A percentile compares a stretch with the other conserved stretches of the same genome.
Conservation (phyloP, 2,797 vertebrate species). For the Buphagus erythrorhynchus region DNA sequence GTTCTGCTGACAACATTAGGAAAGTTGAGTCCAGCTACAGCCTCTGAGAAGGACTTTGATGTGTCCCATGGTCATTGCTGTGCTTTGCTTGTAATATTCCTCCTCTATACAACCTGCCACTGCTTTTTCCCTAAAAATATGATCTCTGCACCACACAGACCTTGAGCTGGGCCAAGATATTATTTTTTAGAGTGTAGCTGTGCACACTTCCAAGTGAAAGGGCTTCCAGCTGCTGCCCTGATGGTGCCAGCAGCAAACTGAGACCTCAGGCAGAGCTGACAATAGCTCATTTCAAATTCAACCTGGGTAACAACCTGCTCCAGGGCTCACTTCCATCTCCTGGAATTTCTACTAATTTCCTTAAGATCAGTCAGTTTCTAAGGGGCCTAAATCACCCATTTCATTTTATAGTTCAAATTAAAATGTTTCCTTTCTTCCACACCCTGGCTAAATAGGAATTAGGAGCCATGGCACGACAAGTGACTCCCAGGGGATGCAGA, state of each 20-base stretch:
- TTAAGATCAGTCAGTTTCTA: not conserved
- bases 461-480: not conserved
- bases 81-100: not conserved
- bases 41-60: not conserved
- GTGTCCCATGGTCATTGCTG: not conserved
- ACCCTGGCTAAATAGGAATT: not conserved
- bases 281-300: not conserved
- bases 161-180: not conserved
- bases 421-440: not conserved
- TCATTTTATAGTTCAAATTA: not conserved
- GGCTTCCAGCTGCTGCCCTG: not conserved
- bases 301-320: not conserved
- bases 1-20: not conserved
- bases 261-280: not conserved
- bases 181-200: not conserved
- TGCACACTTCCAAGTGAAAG: not conserved
- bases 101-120: not conserved
- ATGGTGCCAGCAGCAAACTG: not conserved
- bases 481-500: not conserved
- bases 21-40: not conserved
- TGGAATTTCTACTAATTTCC: not conserved
- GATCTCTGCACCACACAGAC: rapidly evolving
- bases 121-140: not conserved
- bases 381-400: not conserved
- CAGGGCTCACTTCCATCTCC: not conserved